Conservation (phyloP, 1,140 invertebrate species). For the Mactra quadrangularis region DNA sequence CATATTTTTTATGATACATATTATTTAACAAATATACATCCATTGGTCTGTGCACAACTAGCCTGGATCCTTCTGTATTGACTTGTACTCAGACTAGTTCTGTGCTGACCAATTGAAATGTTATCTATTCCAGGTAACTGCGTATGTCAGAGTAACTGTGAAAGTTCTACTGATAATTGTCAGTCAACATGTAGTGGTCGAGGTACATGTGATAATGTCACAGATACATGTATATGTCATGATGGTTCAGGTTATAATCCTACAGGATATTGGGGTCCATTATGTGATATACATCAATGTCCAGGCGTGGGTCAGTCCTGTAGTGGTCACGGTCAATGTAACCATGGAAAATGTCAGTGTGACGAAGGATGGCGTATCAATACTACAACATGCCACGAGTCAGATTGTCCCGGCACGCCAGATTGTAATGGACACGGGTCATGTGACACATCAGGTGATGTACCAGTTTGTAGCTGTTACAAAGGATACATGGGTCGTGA, state of each 20-base stretch:
- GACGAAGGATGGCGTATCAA: conserved; percentile 64
- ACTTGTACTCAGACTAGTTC: too few relatives aligned
- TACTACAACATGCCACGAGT: conserved; percentile 64
- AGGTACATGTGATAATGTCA: conserved; percentile 57
- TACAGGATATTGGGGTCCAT: conserved; percentile 55
- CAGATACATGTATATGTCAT: conserved; percentile 55
- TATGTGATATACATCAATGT: conserved; percentile 59
- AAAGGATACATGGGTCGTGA: conserved; percentile 72
- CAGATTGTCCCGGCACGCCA: conserved; percentile 76
- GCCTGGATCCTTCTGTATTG: too few relatives aligned
- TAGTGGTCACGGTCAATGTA: conserved; percentile 62
- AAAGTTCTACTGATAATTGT: conserved; percentile 54
- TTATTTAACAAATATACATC: too few relatives aligned
- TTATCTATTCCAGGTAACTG: conserved; percentile 60
- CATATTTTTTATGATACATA: too few relatives aligned
- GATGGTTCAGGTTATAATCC: conserved; percentile 41
- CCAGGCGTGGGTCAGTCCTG: conserved; percentile 51
- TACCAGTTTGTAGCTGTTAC: conserved; percentile 70
- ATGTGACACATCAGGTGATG: conserved; percentile 64
- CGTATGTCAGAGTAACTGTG: conserved; percentile 58
- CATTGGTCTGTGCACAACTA: too few relatives aligned
- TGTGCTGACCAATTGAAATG: too few relatives aligned
- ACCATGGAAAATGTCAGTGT: conserved; percentile 55
- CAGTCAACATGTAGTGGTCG: conserved; percentile 52
- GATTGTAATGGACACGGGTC: conserved; percentile 70